Evolutionary conservation across 2,888 invertebrate genomes (phyloP).

Genomic region (Corythucha ciliata): DNA sequence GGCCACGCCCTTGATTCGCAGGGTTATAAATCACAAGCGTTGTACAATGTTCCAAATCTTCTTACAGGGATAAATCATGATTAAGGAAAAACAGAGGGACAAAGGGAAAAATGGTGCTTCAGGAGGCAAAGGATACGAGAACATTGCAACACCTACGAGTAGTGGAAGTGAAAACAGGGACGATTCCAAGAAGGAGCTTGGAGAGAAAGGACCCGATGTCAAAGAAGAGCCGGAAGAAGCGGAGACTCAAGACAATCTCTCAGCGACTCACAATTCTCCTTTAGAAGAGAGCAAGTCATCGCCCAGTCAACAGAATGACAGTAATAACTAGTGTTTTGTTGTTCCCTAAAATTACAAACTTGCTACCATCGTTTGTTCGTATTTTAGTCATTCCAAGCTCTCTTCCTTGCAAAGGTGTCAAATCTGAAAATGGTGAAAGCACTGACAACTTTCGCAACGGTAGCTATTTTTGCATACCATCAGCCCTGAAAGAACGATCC

Average conservation of each 20-base stretch:
- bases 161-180: slow-evolving; percentile 30
- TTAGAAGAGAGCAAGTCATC: slow-evolving; percentile 30
- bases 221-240: slow-evolving; percentile 35
- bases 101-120: slow-evolving; percentile 35
- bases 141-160: slow-evolving; percentile 24
- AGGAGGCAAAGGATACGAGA: slow-evolving; percentile 28
- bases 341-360: slow-evolving; percentile 27
- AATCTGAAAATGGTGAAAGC: slow-evolving; percentile 35
- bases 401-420: slow-evolving; percentile 32
- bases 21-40: too few relatives aligned
- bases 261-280: slow-evolving; percentile 29
- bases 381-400: slow-evolving; percentile 32
- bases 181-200: slow-evolving; percentile 32
- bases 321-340: slow-evolving; percentile 17
- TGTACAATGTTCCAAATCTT: too few relatives aligned
- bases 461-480: slow-evolving; percentile 24
- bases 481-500: too few relatives aligned
- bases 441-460: slow-evolving; percentile 35
- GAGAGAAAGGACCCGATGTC: slow-evolving; percentile 32
- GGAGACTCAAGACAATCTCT: slow-evolving; percentile 28
- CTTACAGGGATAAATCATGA: slow-evolving; percentile 32
- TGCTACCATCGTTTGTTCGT: too few relatives aligned
- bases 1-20: too few relatives aligned
- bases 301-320: slow-evolving; percentile 23
- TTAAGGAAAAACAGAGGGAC: slow-evolving; percentile 35